Conservation (phyloP, 1,140 invertebrate species). For the Drosophila gunungcola region DNA sequence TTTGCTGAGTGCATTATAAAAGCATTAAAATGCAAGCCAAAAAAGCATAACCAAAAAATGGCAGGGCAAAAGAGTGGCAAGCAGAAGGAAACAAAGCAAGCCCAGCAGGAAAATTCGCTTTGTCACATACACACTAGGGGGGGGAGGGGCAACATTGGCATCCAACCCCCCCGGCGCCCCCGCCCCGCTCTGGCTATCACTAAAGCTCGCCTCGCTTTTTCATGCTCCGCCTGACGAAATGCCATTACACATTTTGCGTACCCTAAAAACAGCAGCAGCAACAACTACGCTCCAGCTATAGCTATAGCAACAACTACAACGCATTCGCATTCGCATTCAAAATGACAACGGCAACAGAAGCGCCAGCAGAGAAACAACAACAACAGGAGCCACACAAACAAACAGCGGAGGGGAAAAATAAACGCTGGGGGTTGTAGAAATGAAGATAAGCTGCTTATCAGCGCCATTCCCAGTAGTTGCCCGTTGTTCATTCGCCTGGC, state of each 20-base stretch:
- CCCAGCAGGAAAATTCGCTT: constrained; percentile 52
- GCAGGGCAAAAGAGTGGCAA: not conserved
- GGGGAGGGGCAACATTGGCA: not conserved
- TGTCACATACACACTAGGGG: constrained; percentile 43
- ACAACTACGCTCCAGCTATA: constrained; percentile 8
- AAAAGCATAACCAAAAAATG: constrained; percentile 17
- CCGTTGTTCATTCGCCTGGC: constrained; percentile 38
- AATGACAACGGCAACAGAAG: constrained; percentile 65
- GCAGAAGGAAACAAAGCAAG: constrained; percentile 8
- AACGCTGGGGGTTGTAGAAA: constrained; percentile 79
- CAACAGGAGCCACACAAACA: constrained; percentile 58
- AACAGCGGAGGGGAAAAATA: constrained; percentile 63
- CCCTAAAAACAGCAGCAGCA: constrained; percentile 52
- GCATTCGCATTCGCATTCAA: constrained; percentile 78
- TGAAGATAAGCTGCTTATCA: constrained; percentile 83
- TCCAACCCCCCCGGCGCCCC: not conserved
- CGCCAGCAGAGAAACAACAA: constrained; percentile 39
- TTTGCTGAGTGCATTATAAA: constrained; percentile 73
- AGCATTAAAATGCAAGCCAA: constrained; percentile 71
- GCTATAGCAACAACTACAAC: constrained; percentile 44
- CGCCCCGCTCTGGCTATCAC: constrained; percentile 23
- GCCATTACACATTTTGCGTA: constrained; percentile 82
- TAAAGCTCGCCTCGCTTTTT: constrained; percentile 63
- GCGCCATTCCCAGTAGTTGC: constrained; percentile 72
- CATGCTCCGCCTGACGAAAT: constrained; percentile 80